Percentiles rank a stretch among this genome's conserved stretches.
Evolutionary conservation across 2,797 vertebrate species (phyloP).

Genomic region (Ptychadena robeensis): DNA sequence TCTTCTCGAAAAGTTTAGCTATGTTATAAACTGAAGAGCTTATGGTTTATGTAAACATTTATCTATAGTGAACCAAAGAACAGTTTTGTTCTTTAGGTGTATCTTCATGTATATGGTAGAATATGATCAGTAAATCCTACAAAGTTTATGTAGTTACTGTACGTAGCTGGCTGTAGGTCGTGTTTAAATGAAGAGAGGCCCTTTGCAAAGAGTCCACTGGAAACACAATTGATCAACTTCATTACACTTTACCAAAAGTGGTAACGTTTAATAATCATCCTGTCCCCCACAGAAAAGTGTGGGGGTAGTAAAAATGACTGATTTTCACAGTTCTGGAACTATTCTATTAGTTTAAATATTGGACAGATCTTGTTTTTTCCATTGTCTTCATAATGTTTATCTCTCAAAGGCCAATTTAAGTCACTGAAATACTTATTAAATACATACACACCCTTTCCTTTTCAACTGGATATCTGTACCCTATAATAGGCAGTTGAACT

Average conservation of each 20-base stretch:
- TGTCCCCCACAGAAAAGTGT: neutral
- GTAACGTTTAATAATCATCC: neutral
- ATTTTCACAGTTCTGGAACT: neutral
- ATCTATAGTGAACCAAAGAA: constrained; percentile 3
- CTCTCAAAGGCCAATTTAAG: too few relatives aligned
- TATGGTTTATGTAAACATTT: constrained; percentile 21
- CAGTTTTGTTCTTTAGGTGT: constrained; percentile 11
- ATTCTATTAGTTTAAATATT: neutral
- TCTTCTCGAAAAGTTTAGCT: neutral
- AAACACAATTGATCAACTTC: neutral
- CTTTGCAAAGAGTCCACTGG: neutral
- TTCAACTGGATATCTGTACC: too few relatives aligned
- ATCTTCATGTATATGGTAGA: constrained; percentile 10
- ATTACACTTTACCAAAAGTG: neutral
- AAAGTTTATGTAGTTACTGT: neutral
- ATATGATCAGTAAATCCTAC: constrained; percentile 1
- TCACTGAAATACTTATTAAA: too few relatives aligned
- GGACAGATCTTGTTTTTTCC: neutral
- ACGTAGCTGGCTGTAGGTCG: neutral
- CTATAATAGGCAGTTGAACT: too few relatives aligned
- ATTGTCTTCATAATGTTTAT: too few relatives aligned
- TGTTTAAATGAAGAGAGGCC: constrained; percentile 5
- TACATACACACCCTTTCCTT: too few relatives aligned
- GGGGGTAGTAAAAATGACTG: neutral
- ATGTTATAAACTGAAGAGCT: neutral